Evolutionary conservation across 1,140 invertebrate genomes (phyloP).

Genomic region (Apis dorsata): DNA sequence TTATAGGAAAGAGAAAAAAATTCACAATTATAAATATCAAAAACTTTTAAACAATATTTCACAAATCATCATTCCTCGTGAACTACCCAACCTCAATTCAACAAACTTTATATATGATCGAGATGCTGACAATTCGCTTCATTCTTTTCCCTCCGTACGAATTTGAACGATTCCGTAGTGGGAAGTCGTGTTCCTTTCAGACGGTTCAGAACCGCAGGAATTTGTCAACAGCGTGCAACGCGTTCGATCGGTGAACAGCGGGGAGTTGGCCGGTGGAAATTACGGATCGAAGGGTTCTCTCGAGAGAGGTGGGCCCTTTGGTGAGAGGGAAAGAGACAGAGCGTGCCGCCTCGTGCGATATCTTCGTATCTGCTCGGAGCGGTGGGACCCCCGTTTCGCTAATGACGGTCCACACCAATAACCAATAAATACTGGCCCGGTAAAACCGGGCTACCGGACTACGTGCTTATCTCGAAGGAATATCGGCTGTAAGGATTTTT

Average conservation of each 20-base stretch:
- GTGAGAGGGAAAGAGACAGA: conserved; percentile 19
- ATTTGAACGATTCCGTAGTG: not conserved
- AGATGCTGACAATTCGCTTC: too few relatives aligned
- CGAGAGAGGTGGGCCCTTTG: not conserved
- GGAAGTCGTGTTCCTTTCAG: not conserved
- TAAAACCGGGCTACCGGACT: conserved; percentile 74
- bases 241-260: conserved; percentile 22
- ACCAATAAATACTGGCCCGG: conserved; percentile 76
- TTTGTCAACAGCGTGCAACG: conserved; percentile 40
- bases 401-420: conserved; percentile 75
- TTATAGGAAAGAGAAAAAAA: too few relatives aligned
- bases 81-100: too few relatives aligned
- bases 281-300: conserved; percentile 21
- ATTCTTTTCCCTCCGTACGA: too few relatives aligned
- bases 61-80: too few relatives aligned
- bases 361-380: conserved; percentile 70
- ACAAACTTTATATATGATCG: too few relatives aligned
- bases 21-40: too few relatives aligned
- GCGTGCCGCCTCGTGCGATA: conserved; percentile 64
- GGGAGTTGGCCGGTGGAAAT: conserved; percentile 31
- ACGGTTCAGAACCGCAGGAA: conserved; percentile 28
- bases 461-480: conserved; percentile 71
- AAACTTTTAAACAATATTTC: too few relatives aligned
- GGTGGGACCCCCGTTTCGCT: conserved; percentile 62
- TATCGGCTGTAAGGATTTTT: conserved; percentile 64